Evolutionary conservation across 2,113 vertebrate genomes (phyloP), one percentile per base, ranked within the genome.

Genomic region (Sapajus apella): DNA sequence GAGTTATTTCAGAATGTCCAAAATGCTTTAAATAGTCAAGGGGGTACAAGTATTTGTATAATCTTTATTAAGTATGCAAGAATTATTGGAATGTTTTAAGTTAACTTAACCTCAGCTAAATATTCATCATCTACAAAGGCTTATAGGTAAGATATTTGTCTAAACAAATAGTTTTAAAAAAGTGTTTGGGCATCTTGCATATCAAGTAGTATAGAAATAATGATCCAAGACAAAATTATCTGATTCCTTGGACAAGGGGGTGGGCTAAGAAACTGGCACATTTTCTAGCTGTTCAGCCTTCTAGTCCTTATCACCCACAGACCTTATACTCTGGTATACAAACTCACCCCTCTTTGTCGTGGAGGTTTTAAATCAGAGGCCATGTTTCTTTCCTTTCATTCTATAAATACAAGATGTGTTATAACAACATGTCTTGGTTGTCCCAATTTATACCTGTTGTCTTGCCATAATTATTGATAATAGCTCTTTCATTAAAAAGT

Each of bases 1-100:
- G 73, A 95, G 35, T 94, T 88, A 56, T 55, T 90, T 80, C 10
- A 64, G 35, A 94, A 84, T 37, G 3, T 94, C 79, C 91, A 55
- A 43, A 80, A 68, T 80, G 40, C 11, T 77, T 96, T 89, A 91
- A 88, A 47, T 70, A 56, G 21, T 20, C 21, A 61, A 18, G 61
- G 2, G 50, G 14, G 37, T 45, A 3, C 23, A 14, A 52, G 20
- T 12, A 6, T 5, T 1, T 32, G 1, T 32, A 1, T 91, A 37
- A 23, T 92, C 21, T 47, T 55, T 79, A 72, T n/a, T 50, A 90
- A 70, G 2, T 30, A 37, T 58, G 70, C 8, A 58, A 37, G 25
- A 87, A 45, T 97, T 80, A 3, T 58, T 80, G 45, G 43, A 35
- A 64, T 56, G 64, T 1, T 32, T 84, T 79, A 47, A 80, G 37